A percentile compares a stretch with the other conserved stretches of the same genome.
Conservation (phyloP, 2,113 vertebrate species). For the Sakesphorus luctuosus region DNA sequence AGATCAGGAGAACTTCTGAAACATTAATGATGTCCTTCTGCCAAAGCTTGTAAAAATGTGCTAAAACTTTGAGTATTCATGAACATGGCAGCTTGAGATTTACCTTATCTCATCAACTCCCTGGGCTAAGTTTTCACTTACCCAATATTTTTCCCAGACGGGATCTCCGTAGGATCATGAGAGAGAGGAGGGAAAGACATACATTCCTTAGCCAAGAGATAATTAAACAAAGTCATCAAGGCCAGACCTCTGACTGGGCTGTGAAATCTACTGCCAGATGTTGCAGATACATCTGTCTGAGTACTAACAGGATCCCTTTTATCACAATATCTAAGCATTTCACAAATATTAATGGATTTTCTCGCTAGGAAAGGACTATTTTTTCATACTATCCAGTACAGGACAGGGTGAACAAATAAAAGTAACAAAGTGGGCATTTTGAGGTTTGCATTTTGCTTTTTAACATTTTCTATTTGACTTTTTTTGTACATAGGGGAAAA, state of each 20-base stretch:
- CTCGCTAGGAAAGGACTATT: neutral
- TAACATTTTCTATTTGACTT: neutral
- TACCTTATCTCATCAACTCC: conserved; percentile 59
- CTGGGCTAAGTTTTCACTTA: conserved; percentile 51
- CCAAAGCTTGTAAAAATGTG: conserved; percentile 64
- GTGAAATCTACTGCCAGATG: conserved; percentile 60
- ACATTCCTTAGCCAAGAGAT: conserved; percentile 51
- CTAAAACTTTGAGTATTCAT: conserved; percentile 51
- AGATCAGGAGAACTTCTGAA: conserved; percentile 64
- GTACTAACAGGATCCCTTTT: conserved; percentile 48
- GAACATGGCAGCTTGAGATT: conserved; percentile 59
- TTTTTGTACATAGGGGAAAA: neutral
- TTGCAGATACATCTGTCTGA: conserved; percentile 67
- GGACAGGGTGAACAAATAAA: neutral
- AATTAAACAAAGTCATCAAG: conserved; percentile 68
- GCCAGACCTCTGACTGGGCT: conserved; percentile 65
- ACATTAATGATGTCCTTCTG: conserved; percentile 67
- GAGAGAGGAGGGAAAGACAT: conserved; percentile 40
- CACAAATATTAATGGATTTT: conserved; percentile 37
- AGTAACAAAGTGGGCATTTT: neutral
- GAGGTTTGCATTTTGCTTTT: neutral
- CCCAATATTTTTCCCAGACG: conserved; percentile 25
- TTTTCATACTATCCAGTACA: neutral
- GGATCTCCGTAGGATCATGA: conserved; percentile 22
- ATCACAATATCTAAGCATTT: conserved; percentile 8